phyloP scores from a whole-genome alignment of 1,140 invertebrate species.

The Bradynema listronoti region DNA sequence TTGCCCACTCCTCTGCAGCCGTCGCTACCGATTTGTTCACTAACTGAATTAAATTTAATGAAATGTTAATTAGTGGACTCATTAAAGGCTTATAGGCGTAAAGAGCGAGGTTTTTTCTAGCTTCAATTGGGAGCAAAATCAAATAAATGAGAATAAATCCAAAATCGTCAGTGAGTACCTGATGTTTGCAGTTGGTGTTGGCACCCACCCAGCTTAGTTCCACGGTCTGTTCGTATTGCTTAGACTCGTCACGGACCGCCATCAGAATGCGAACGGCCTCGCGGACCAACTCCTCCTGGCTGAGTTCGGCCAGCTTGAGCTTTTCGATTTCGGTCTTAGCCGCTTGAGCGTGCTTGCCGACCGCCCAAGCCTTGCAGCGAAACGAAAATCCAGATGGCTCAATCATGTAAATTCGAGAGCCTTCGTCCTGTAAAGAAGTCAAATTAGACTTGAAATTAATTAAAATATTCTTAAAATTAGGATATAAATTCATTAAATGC shows the following conservation, averaged over 20 bases:
- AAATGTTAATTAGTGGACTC: no score
- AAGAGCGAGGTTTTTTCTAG: no score
- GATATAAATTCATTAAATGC: slow-evolving; percentile 91
- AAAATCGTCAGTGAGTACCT: no score
- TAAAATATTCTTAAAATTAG: slow-evolving; percentile 66
- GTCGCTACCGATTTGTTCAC: no score
- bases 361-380: slow-evolving; percentile 90
- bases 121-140: no score
- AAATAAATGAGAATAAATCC: no score
- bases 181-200: slow-evolving; percentile 41
- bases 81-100: no score
- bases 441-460: no score
- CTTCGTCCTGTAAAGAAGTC: slow-evolving; percentile 69
- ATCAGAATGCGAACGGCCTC: slow-evolving; percentile 55
- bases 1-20: no score
- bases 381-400: slow-evolving; percentile 87
- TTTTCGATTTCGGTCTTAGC: slow-evolving; percentile 99
- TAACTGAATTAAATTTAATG: no score
- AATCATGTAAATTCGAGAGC: slow-evolving; percentile 83
- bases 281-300: slow-evolving; percentile 47
- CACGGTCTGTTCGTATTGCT: slow-evolving; percentile 96
- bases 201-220: slow-evolving; percentile 93
- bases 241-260: slow-evolving; percentile 78
- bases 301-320: slow-evolving; percentile 64
- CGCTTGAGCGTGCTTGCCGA: slow-evolving; percentile 93